Evolutionary conservation across 2,113 vertebrate genomes (phyloP), one percentile per base, ranked within the genome.

Genomic region (Micromys minutus): DNA sequence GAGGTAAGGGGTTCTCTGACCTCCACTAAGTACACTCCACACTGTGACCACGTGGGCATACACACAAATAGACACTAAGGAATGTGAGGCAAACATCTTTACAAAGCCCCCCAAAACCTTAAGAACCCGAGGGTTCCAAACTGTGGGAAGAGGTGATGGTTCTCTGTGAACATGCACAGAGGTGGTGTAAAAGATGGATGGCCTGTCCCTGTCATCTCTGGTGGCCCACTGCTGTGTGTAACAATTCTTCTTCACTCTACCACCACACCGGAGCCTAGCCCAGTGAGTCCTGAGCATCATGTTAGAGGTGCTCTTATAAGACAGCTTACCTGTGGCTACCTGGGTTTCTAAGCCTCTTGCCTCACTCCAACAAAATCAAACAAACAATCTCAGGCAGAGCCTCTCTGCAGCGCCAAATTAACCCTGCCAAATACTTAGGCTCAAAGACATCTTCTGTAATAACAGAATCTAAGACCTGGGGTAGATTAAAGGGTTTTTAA

Each of bases 161-260:
- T 86, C 3, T 65, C 75, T 61, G 3, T 2, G n/a, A 29, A 19
- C 24, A 22, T 2, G 47, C 21, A 24, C 0, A 26, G 61, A 83
- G 63, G n/a, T 5, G 67, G 36, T 6, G 5, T 12, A 34, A 42
- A 63, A 45, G 24, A 16, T 0, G 1, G 61, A 24, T 0, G 4
- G 24, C 15, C 85, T 81, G 50, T 47, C 63, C 74, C 12, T 4
- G 29, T 31, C 39, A 72, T 26, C 71, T 21, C 10, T 9, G 42
- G 55, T 21, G 45, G 8, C 34, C 26, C 13, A 0, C 11, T 74
- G 24, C 47, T 50, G 42, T 52, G 55, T 24, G 26, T 71, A 12
- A 36, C 75, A 75, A 69, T 7, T 5, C 34, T 12, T 4, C 24
- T 59, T 71, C 8, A 2, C 26, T 17, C 6, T 61, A 65, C 45